phyloP scores from a whole-genome alignment of 2,888 invertebrate species.

The Cheiracanthium punctorium region DNA sequence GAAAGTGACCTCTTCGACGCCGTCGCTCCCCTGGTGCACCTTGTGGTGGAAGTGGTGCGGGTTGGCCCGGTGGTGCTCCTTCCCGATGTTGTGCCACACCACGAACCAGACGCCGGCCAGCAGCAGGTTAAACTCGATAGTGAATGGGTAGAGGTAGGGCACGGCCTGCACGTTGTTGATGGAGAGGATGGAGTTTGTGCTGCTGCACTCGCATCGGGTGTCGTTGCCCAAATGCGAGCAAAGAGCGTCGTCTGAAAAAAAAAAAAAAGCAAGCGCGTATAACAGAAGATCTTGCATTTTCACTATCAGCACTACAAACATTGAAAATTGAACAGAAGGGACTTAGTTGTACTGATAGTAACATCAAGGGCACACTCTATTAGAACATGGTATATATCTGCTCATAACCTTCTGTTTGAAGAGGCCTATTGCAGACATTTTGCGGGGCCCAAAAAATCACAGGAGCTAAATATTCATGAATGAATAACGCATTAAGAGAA shows the following conservation, averaged over 20 bases:
- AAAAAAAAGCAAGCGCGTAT: background rate
- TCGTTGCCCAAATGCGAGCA: constrained; percentile 3
- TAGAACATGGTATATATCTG: too few species aligned
- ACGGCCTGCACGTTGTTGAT: constrained; percentile 67
- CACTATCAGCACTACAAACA: background rate
- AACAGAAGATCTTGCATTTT: background rate
- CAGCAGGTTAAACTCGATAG: constrained; percentile 87
- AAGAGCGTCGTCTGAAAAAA: background rate
- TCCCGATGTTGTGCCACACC: constrained; percentile 85
- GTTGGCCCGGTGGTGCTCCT: constrained; percentile 72
- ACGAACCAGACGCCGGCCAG: constrained; percentile 87
- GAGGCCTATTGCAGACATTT: too few species aligned
- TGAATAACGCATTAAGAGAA: too few species aligned
- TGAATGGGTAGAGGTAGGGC: constrained; percentile 86
- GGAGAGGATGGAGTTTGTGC: constrained; percentile 36
- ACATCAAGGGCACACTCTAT: too few species aligned
- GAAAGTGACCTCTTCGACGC: constrained; percentile 71
- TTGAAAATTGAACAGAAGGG: background rate
- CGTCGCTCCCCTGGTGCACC: constrained; percentile 48
- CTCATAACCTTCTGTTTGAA: too few species aligned
- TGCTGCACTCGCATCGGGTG: constrained; percentile 25
- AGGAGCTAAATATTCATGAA: too few species aligned
- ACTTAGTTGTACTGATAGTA: too few species aligned
- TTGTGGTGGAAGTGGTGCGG: constrained; percentile 64
- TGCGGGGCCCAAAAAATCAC: too few species aligned